A percentile compares a stretch with the other conserved stretches of the same genome.
phyloP scores from a whole-genome alignment of 2,797 vertebrate genomes.

The Euphonia xanthogaster region DNA sequence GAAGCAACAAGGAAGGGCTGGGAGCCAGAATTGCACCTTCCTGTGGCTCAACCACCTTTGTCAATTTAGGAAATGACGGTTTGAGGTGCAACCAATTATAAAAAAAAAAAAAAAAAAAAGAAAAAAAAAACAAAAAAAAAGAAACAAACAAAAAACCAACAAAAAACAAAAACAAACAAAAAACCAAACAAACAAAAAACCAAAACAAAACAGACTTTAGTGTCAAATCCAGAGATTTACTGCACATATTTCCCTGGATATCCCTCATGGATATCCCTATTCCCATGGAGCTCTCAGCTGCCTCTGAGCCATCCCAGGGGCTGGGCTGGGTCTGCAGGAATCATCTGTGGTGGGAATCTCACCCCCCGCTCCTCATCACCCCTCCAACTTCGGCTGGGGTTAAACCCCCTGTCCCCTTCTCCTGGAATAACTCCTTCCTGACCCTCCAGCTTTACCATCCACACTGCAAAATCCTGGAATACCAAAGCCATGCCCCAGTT shows the following conservation, averaged over 20 bases:
- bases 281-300: not conserved
- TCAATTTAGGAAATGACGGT: not conserved
- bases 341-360: not conserved
- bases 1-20: not conserved
- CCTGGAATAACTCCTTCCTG: not conserved
- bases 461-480: not conserved
- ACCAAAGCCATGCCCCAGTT: not conserved
- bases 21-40: not conserved
- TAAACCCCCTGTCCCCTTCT: not conserved
- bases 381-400: not conserved
- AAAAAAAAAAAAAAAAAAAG: not conserved
- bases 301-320: not conserved
- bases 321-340: not conserved
- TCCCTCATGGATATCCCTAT: not conserved
- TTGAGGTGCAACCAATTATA: not conserved
- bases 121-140: too few relatives aligned
- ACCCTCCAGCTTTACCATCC: not conserved
- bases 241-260: not conserved
- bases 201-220: not conserved
- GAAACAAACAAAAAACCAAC: not conserved
- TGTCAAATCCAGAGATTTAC: not conserved
- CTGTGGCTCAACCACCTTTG: not conserved
- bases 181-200: accelerated
- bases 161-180: too few relatives aligned
- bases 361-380: not conserved